These are phyloP conservation scores for Glaucidium brasilianum DNA, from an alignment of 2,113 vertebrate species.

Conservation along the genomic window DNA sequence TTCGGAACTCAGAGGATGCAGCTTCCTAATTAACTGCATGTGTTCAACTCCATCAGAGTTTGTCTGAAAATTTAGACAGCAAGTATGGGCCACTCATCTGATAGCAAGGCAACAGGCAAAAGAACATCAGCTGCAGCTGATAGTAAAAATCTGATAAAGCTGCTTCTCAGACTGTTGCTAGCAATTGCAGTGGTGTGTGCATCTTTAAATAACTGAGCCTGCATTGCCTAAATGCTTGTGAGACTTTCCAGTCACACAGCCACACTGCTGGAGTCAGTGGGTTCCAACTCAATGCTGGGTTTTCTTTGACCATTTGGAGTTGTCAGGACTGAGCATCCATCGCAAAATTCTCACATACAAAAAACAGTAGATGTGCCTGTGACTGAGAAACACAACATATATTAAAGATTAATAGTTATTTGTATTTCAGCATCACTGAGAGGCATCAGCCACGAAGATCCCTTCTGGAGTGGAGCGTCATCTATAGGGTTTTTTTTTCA, in stretches of 20 bases:
- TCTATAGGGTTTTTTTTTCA: background rate
- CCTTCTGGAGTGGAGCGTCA: background rate
- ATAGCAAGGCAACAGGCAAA: background rate
- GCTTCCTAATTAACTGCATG: background rate
- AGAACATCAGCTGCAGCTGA: background rate
- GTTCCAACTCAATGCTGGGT: background rate
- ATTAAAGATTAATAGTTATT: background rate
- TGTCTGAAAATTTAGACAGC: background rate
- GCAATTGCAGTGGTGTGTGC: accelerated
- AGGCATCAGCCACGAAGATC: background rate
- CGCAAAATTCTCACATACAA: background rate
- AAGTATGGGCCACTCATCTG: background rate
- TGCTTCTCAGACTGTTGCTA: background rate
- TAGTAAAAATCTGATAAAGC: background rate
- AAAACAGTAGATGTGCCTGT: accelerated
- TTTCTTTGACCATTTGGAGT: background rate
- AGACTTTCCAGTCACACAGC: background rate
- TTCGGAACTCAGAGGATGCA: background rate
- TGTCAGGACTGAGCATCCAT: background rate
- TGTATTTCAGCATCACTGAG: background rate
- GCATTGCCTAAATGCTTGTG: too few relatives aligned
- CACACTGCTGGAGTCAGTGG: background rate
- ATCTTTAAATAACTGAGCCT: background rate
- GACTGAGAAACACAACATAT: background rate
- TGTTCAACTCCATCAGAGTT: background rate